Evolutionary conservation across 2,888 invertebrate species (phyloP), one percentile per base, ranked within the genome.

Genomic region (Octonoba sinensis): DNA sequence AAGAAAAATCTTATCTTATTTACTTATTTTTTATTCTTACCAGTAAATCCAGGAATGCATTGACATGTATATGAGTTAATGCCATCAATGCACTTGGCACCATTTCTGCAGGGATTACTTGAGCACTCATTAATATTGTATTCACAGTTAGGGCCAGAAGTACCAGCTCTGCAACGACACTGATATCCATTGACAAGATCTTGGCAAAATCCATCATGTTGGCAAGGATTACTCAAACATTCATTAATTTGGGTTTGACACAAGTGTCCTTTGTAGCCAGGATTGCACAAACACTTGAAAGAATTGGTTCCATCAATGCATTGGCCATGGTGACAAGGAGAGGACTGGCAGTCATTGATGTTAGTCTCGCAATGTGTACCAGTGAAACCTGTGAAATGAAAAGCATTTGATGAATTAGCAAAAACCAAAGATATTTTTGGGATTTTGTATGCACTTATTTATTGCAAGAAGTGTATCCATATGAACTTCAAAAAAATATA

Each of bases 91-190:
- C 97, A 98, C 59, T 92, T 93, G 22, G 97, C 97, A 0, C 95
- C 95, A 87, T 97, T 96, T 84, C 95, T 91, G 88, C 97, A 97
- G 0, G 97, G 97, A 89, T 96, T 96, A 87, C 94, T 95, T 89
- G 95, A 94, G 88, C 97, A 98, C 86, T 97, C 97, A 89, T 97
- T 96, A 85, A 96, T 94, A 88, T 96, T 96, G 87, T 95, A 93
- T 89, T 97, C 96, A 88, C 98, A 98, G 88, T 96, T 95, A 18
- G 92, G 91, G 0, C 97, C 97, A 0, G 95, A 95, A 0, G 96
- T 97, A 0, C 96, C 96, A 0, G 95, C 93, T 85, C 93, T 93
- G 88, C 98, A 98, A 78, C 94, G 92, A 87, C 98, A 98, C 86
- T 94, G 93, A 89, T 96, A 97, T 0, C 95, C 95, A 86, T 96